Evolutionary conservation across 1,140 invertebrate species (phyloP).

Genomic region (Drosophila kepulauana): DNA sequence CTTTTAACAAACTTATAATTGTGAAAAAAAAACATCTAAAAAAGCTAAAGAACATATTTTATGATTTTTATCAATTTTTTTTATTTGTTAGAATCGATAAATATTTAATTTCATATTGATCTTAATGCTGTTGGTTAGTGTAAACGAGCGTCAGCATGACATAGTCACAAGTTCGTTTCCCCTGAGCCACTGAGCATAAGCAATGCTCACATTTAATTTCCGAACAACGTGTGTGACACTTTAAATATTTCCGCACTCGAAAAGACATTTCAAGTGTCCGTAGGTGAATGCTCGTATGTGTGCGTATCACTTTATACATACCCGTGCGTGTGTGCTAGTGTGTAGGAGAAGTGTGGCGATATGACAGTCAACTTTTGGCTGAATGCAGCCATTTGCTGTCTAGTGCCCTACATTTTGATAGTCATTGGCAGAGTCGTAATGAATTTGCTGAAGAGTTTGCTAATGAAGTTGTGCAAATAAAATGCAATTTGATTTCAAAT

Average conservation of each 20-base stretch:
- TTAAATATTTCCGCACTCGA: constrained; percentile 80
- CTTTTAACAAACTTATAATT: too few species aligned
- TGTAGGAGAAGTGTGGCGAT: constrained; percentile 7
- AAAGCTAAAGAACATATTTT: too few species aligned
- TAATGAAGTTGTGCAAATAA: constrained; percentile 76
- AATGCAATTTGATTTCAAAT: constrained; percentile 76
- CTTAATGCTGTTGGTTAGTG: constrained; percentile 43
- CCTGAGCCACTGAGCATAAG: constrained; percentile 41
- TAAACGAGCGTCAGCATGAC: constrained; percentile 14
- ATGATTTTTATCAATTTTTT: too few species aligned
- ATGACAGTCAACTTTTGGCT: constrained; percentile 42
- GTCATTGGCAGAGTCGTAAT: constrained; percentile 63
- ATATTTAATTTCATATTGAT: background rate
- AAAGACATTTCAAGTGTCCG: constrained; percentile 58
- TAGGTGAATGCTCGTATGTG: constrained; percentile 26
- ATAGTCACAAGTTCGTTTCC: constrained; percentile 5
- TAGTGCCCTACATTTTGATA: constrained; percentile 71
- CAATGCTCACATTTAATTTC: constrained; percentile 78
- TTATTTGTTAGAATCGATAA: too few species aligned
- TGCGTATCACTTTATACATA: background rate
- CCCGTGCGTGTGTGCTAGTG: constrained; percentile 11
- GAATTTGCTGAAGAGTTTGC: constrained; percentile 78
- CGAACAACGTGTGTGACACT: constrained; percentile 78
- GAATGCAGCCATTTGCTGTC: constrained; percentile 44
- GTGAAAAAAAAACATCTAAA: too few species aligned